Percentiles rank a stretch among this genome's conserved stretches.
These are phyloP conservation scores for Speoplatyrhinus poulsoni DNA, from an alignment of 2,113 vertebrate genomes.

Conservation along the genomic window DNA sequence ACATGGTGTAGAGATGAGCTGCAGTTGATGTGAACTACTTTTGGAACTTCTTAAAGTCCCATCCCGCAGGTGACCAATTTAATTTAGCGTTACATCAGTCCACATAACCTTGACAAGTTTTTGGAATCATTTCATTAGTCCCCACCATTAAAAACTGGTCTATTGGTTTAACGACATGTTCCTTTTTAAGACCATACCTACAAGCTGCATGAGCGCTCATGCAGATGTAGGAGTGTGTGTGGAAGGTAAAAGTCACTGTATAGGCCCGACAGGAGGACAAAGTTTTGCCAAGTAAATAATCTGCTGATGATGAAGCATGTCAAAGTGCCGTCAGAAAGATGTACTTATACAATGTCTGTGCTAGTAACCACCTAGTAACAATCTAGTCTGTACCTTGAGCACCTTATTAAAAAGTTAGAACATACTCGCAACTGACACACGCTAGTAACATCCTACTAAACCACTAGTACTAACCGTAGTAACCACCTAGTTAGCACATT, in stretches of 20 bases:
- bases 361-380: no score
- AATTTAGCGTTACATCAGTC: constrained; percentile 66
- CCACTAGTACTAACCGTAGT: no score
- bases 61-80: constrained; percentile 66
- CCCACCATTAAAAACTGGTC: constrained; percentile 59
- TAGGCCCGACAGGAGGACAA: neutral
- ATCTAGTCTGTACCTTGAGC: no score
- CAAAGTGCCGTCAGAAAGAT: no score
- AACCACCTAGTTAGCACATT: no score
- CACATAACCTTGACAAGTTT: constrained; percentile 72
- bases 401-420: no score
- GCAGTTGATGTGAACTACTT: constrained; percentile 55
- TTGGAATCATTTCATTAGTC: constrained; percentile 72
- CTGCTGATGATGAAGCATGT: neutral
- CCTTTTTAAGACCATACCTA: constrained; percentile 37
- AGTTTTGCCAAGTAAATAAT: neutral
- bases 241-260: neutral
- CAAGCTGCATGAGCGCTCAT: neutral
- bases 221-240: constrained; percentile 11
- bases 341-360: no score
- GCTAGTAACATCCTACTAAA: no score
- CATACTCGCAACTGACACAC: no score
- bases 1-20: constrained; percentile 22
- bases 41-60: constrained; percentile 65
- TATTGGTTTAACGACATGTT: constrained; percentile 62